Evolutionary conservation across 37 sponge, comb jelly and placozoan genomes (phyloP), one percentile per base, ranked within the genome.

Genomic region (Eunapius fragilis): DNA sequence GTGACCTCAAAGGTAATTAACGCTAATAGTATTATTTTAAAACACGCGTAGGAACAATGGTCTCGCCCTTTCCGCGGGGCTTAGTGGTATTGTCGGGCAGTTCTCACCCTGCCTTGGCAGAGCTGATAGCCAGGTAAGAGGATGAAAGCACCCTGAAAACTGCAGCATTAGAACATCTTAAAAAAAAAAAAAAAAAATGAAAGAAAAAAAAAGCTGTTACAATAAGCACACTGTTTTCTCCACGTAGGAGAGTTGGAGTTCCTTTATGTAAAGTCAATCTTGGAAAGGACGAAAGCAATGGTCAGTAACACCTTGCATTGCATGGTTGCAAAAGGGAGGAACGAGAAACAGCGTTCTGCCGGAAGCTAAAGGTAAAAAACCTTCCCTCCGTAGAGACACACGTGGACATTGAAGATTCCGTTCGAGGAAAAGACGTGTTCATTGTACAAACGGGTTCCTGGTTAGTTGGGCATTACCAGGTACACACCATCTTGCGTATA

Each of bases 341-440:
- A 17, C 19, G 58, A 11, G 58, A 58, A 11, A 58, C 22, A 19
- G 19, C 58, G 22, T 58, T 58, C 58, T 13, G 22, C 47, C 17
- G 80, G 19, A 78, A 31, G 24, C n/a, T 4, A n/a, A n/a, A n/a
- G n/a, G n/a, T n/a, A n/a, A n/a, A n/a, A n/a, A n/a, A 58, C 22
- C 25, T 25, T 3, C 25, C 30, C 31, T 31, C 48, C n/a, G 14
- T 73, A 94, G 96, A 96, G 71, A 91, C 88, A 28, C 87, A 88
- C 31, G 87, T 94, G 12, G 91, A 92, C 35, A 96, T 98, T 31
- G 58, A 45, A 0, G 92, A 91, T 31, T 97, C 95, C 72, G 96
- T 99, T 31, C 74, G 98, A 31, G 98, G 98, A 1, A 97, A 92
- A 70, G 95, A 97, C 35, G 96, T 99, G 14, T 99, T 97, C 80